phyloP scores from a whole-genome alignment of 2,113 vertebrate genomes.

The Heterotis niloticus region DNA sequence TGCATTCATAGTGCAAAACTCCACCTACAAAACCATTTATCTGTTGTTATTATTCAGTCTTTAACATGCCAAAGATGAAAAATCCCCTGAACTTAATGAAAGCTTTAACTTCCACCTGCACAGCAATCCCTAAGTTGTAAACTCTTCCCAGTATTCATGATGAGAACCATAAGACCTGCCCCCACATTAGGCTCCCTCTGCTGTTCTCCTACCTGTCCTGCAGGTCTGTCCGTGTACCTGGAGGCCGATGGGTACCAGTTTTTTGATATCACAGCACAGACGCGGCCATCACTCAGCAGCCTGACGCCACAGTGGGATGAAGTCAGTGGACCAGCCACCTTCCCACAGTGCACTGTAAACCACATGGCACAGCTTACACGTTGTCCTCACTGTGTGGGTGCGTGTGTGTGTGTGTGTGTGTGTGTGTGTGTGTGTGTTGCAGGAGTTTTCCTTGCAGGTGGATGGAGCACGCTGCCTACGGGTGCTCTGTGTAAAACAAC shows the following conservation, averaged over 20 bases:
- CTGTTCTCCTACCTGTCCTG: neutral
- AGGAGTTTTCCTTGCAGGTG: constrained; percentile 65
- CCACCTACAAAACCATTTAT: too few relatives aligned
- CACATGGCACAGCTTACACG: too few relatives aligned
- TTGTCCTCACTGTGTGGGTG: constrained; percentile 6
- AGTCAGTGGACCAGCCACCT: constrained; percentile 40
- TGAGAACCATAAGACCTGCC: neutral
- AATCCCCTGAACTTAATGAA: neutral
- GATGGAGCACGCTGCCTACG: constrained; percentile 54
- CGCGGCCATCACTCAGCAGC: constrained; percentile 52
- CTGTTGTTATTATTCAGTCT: neutral
- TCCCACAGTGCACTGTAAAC: neutral
- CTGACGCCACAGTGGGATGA: constrained; percentile 64
- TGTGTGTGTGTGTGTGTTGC: constrained; percentile 8
- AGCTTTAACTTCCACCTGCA: neutral
- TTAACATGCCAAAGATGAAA: neutral
- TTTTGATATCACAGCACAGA: constrained; percentile 56
- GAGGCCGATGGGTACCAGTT: constrained; percentile 63
- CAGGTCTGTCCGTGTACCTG: constrained; percentile 59
- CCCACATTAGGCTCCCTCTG: neutral
- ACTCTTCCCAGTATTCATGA: neutral
- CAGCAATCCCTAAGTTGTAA: neutral
- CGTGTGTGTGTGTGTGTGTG: constrained; percentile 24
- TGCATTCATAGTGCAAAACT: neutral
- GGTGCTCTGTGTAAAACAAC: constrained; percentile 56